Evolutionary conservation across 2,888 invertebrate genomes (phyloP).

Genomic region (Dryomyza anilis): DNA sequence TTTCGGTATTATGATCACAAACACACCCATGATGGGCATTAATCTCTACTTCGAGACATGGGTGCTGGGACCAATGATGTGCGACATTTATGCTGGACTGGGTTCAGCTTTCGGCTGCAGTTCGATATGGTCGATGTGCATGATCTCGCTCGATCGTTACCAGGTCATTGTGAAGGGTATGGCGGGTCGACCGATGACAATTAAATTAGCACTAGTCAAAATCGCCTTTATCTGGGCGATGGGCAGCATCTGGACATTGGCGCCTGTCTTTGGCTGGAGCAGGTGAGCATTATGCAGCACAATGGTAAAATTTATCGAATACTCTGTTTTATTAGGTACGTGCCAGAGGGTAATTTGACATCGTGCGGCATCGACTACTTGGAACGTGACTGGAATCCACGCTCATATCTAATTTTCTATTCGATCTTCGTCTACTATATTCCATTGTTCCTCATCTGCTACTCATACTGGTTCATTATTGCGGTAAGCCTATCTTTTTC

Average conservation of each 20-base stretch:
- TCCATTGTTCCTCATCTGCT: conserved; percentile 80
- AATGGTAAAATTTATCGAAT: neutral
- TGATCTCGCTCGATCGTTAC: conserved; percentile 91
- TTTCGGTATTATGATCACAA: conserved; percentile 82
- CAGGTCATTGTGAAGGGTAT: conserved; percentile 92
- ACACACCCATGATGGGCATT: conserved; percentile 61
- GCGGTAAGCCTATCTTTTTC: conserved; percentile 64
- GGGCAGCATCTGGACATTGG: conserved; percentile 78
- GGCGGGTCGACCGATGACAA: conserved; percentile 82
- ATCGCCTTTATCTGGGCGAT: conserved; percentile 81
- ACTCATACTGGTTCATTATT: conserved; percentile 87
- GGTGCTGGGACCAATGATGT: conserved; percentile 71
- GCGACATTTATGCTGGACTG: conserved; percentile 83
- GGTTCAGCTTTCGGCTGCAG: conserved; percentile 89
- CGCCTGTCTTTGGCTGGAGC: conserved; percentile 86
- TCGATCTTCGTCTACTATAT: conserved; percentile 78
- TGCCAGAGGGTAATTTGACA: conserved; percentile 93
- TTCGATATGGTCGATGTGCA: conserved; percentile 92
- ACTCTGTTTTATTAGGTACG: conserved; percentile 70
- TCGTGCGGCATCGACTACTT: conserved; percentile 91
- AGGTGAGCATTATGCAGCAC: conserved; percentile 64
- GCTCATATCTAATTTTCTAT: conserved; percentile 80
- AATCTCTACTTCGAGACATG: conserved; percentile 60
- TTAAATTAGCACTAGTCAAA: conserved; percentile 77
- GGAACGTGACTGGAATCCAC: conserved; percentile 74